Conservation (phyloP, 2,797 vertebrate genomes). For the Enteromius mattozi region DNA sequence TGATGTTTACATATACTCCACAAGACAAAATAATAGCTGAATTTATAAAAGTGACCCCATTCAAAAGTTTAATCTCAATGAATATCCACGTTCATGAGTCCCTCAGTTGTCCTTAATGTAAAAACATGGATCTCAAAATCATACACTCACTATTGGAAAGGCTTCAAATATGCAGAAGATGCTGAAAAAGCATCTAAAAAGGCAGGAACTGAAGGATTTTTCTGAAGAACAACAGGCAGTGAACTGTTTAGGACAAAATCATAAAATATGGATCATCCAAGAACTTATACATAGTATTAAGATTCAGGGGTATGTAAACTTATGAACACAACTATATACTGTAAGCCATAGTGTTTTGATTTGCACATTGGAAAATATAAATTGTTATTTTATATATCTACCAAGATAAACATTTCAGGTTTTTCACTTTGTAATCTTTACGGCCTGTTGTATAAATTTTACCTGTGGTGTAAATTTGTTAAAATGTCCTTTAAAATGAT, state of each 20-base stretch:
- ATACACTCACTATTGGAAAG: background rate
- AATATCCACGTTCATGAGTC: too few relatives aligned
- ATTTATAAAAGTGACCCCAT: too few relatives aligned
- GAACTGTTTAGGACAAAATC: too few relatives aligned
- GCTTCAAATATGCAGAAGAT: background rate
- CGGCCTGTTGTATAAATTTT: too few relatives aligned
- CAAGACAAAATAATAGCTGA: too few relatives aligned
- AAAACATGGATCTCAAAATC: background rate
- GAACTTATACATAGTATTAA: background rate
- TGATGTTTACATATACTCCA: too few relatives aligned
- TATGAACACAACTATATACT: background rate
- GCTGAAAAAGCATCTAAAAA: background rate
- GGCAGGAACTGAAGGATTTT: background rate
- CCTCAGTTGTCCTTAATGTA: background rate
- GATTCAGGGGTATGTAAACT: background rate
- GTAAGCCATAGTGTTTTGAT: background rate
- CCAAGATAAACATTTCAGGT: background rate
- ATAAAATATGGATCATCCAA: background rate
- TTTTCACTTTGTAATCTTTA: background rate
- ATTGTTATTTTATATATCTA: background rate
- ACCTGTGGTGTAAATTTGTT: background rate
- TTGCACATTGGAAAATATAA: background rate
- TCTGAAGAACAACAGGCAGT: background rate
- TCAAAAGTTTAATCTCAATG: too few relatives aligned
- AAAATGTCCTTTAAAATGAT: background rate